These are phyloP conservation scores for Tadarida brasiliensis DNA, from an alignment of 2,797 vertebrate genomes.

Conservation along the genomic window DNA sequence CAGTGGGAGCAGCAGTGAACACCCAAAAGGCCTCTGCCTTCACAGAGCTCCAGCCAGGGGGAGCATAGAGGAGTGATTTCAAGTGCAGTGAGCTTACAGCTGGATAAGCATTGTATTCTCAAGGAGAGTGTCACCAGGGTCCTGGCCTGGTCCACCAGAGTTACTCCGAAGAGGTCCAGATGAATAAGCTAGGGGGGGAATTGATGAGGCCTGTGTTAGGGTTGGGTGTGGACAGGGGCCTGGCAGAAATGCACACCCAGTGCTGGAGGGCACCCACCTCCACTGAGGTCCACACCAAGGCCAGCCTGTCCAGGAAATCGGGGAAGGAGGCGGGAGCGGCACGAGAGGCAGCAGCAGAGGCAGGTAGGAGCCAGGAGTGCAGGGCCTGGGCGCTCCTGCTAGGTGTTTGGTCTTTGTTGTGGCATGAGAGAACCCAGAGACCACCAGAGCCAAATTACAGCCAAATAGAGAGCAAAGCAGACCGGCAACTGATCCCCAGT, in stretches of 20 bases:
- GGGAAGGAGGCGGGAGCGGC: neutral
- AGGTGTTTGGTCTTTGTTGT: neutral
- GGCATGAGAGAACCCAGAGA: too few relatives aligned
- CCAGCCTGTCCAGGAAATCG: neutral
- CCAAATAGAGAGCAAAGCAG: too few relatives aligned
- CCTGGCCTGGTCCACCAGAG: neutral
- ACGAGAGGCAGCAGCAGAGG: neutral
- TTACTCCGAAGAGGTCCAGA: neutral
- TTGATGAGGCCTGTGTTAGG: neutral
- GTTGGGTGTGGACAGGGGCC: neutral
- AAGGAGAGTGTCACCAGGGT: neutral
- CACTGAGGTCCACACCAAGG: neutral
- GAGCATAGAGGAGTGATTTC: neutral
- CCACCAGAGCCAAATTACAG: too few relatives aligned
- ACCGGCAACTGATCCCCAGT: too few relatives aligned
- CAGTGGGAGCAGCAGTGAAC: neutral
- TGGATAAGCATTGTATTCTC: neutral
- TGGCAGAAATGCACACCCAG: neutral
- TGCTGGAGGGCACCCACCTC: neutral
- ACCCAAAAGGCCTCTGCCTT: neutral
- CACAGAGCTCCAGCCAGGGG: neutral
- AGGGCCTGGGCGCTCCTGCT: neutral
- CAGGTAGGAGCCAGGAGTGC: neutral
- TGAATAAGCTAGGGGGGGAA: neutral
- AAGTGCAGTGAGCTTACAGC: neutral